Base-by-base conservation (phyloP, 1,140 invertebrate genomes). In the Caerostris extrusa region DNA sequence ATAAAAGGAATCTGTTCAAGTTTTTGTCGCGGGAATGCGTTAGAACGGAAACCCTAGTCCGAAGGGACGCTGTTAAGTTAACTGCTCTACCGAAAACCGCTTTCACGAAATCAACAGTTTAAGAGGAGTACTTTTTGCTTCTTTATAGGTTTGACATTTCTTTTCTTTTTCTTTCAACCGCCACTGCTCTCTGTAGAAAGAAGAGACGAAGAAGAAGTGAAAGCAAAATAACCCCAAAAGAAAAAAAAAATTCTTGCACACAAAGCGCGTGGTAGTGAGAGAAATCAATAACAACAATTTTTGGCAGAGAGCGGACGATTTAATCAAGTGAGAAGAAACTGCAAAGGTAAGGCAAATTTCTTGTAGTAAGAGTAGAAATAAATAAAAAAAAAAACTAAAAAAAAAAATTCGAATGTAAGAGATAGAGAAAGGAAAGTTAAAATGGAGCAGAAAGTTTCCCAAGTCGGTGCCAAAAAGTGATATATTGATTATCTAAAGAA, bases 291-390 rank as follows among this genome's bases (percentile, higher is more conserved):
- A 77, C 71, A 77, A 77, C 71, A 77, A 85, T 56, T 85, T n/a
- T 85, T 85, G 83, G 56, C 57, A n/a, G 83, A 60, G 58, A 85
- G 34, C 57, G 83, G 83, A 85, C 83, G 60, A 55, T 88, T 88
- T 88, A 88, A 88, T 88, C 86, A 14, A 88, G 50, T 64, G 58
- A 88, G 19, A 50, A 50, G 53, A 88, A 64, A 64, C 60, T 64
- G 61, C 58, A 64, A 64, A 64, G 85, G 86, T 88, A 88, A 88
- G 86, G 86, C 58, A 61, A 88, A 64, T 88, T 88, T 88, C 86
- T 88, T 88, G n/a, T 4, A 56, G 56, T 57, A 58, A 83, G 3
- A 77, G 71, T 77, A n/a, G 71, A 77, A 53, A 77, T 34, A 34
- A 83, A 83, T 53, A 57, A 83, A 77, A 19, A 34, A 71, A 53